Percentiles rank a stretch among this genome's conserved stretches.
These are phyloP conservation scores for Benitochromis conjunctus DNA, from an alignment of 2,113 vertebrate genomes.

Conservation along the genomic window DNA sequence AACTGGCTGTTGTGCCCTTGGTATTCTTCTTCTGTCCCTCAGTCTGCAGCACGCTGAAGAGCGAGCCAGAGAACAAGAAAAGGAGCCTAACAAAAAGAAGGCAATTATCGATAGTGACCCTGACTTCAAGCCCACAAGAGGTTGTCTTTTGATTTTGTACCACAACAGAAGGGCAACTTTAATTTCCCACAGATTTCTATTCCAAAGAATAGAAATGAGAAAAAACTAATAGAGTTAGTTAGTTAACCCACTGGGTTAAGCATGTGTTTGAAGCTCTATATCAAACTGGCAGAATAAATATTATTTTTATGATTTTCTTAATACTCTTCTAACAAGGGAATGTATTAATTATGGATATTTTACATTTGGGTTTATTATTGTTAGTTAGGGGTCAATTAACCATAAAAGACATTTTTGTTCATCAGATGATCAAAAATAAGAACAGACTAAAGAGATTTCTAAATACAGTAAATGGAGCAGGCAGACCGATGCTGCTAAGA, in stretches of 20 bases:
- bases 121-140: constrained; percentile 79
- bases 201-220: neutral
- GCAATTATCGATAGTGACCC: constrained; percentile 54
- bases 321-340: neutral
- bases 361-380: neutral
- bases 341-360: neutral
- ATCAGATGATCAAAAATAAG: neutral
- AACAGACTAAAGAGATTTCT: neutral
- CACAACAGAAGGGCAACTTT: neutral
- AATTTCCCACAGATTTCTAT: neutral
- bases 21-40: neutral
- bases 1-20: neutral
- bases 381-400: neutral
- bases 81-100: constrained; percentile 64
- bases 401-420: neutral
- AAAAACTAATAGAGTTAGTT: neutral
- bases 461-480: neutral
- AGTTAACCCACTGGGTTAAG: neutral
- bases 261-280: neutral
- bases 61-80: constrained; percentile 26
- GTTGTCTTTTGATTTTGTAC: constrained; percentile 50
- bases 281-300: neutral
- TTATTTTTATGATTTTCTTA: neutral
- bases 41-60: constrained; percentile 61
- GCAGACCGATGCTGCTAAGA: neutral